Evolutionary conservation across 30 jellyfish, hydroid and myxozoan genomes (phyloP).

Genomic region (Turritopsis rubra): DNA sequence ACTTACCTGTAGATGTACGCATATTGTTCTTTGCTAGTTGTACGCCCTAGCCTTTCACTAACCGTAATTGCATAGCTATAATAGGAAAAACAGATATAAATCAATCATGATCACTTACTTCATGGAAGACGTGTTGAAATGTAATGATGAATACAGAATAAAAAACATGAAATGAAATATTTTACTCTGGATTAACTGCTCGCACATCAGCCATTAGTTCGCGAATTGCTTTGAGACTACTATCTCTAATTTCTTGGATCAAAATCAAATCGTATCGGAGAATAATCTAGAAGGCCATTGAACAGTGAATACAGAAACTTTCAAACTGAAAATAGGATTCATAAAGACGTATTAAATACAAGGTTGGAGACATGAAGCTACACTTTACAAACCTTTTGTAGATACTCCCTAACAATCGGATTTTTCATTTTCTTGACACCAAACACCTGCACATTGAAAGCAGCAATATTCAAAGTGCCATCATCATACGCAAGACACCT

Average conservation of each 20-base stretch:
- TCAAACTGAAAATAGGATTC: too few relatives aligned
- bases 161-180: not conserved
- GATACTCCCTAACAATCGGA: constrained; percentile 33
- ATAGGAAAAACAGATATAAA: too few relatives aligned
- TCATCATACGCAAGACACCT: not conserved
- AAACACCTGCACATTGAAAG: constrained; percentile 71
- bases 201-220: constrained; percentile 42
- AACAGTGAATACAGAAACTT: not conserved
- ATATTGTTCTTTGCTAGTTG: constrained; percentile 78
- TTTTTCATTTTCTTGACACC: constrained; percentile 54
- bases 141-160: not conserved
- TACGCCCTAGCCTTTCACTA: constrained; percentile 65
- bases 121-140: not conserved
- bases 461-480: constrained; percentile 48
- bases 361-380: too few relatives aligned
- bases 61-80: constrained; percentile 26
- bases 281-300: constrained; percentile 33
- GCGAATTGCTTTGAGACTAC: constrained; percentile 37
- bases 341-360: too few relatives aligned
- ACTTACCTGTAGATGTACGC: constrained; percentile 63
- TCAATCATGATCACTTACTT: not conserved
- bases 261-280: constrained; percentile 65
- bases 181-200: not conserved
- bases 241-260: constrained; percentile 82
- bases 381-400: constrained; percentile 44